A percentile compares a stretch with the other conserved stretches of the same genome.
phyloP scores from a whole-genome alignment of 2,888 invertebrate genomes.

The Chymomyza fuscimana region DNA sequence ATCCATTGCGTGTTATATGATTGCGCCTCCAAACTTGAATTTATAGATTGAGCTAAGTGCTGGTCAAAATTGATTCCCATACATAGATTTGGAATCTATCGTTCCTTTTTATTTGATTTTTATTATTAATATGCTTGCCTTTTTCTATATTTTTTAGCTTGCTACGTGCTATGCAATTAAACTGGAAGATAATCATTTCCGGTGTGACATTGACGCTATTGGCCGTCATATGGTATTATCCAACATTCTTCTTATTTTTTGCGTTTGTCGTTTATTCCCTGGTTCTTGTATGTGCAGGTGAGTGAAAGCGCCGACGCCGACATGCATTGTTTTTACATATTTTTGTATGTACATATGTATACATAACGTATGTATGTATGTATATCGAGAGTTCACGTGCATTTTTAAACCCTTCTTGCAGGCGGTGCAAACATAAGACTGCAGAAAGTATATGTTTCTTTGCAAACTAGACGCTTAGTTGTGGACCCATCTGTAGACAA shows the following conservation, averaged over 20 bases:
- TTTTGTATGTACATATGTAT: no score
- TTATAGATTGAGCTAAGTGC: constrained; percentile 30
- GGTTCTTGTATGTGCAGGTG: constrained; percentile 77
- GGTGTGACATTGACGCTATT: constrained; percentile 70
- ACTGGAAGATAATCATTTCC: constrained; percentile 75
- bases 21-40: constrained; percentile 17
- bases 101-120: not conserved
- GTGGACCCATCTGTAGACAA: no score
- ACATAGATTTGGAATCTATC: not conserved
- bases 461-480: no score
- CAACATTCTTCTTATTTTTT: constrained; percentile 78
- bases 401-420: no score
- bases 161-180: constrained; percentile 73
- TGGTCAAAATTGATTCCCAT: not conserved
- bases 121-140: constrained; percentile 7
- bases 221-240: constrained; percentile 79
- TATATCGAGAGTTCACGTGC: no score
- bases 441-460: no score
- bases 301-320: constrained; percentile 43
- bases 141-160: constrained; percentile 32
- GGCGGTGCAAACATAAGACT: no score
- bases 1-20: not conserved
- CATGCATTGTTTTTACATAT: not conserved
- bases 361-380: no score
- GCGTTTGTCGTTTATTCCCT: constrained; percentile 78